Percentiles rank a stretch among this genome's conserved stretches.
These are phyloP conservation scores for Gadus chalcogrammus DNA, from an alignment of 2,113 vertebrate species.

Conservation along the genomic window DNA sequence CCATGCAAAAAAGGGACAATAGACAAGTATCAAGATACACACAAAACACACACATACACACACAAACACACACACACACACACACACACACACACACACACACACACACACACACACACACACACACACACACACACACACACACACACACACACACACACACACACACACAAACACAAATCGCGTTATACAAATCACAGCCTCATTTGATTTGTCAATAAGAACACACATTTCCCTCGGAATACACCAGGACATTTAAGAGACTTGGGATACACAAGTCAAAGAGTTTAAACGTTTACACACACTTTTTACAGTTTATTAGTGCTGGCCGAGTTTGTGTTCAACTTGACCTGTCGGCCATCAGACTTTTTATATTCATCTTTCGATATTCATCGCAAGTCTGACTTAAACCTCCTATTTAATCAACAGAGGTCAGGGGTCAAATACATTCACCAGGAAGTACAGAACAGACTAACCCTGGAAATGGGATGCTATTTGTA, in stretches of 20 bases:
- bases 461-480: constrained; percentile 8
- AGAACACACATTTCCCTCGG: not conserved
- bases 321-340: no score
- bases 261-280: no score
- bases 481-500: constrained; percentile 6
- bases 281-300: no score
- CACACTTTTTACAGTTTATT: no score
- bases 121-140: constrained; percentile 9
- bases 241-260: not conserved
- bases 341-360: no score
- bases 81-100: constrained; percentile 10
- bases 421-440: constrained; percentile 21
- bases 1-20: constrained; percentile 30
- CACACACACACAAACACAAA: constrained; percentile 17
- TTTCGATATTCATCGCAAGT: constrained; percentile 5
- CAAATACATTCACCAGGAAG: constrained; percentile 29
- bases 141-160: not conserved
- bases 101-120: constrained; percentile 28
- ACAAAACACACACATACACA: constrained; percentile 12
- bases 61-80: constrained; percentile 22
- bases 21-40: not conserved
- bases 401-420: constrained; percentile 9
- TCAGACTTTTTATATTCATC: not conserved
- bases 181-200: constrained; percentile 10
- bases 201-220: constrained; percentile 32